These are phyloP conservation scores for Tapirus terrestris DNA, from an alignment of 2,113 vertebrate species.

Conservation along the genomic window DNA sequence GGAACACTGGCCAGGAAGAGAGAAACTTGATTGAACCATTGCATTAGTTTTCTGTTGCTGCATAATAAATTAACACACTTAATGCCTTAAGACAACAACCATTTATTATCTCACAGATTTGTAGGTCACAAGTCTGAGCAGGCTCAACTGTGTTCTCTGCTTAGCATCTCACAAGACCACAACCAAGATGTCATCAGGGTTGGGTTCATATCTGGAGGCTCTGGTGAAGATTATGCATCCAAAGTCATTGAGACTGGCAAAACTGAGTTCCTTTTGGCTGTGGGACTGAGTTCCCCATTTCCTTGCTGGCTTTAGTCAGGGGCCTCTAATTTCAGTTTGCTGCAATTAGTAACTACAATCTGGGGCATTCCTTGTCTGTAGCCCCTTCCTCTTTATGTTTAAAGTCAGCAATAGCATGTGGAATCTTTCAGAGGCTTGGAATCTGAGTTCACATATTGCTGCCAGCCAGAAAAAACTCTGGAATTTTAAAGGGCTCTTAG, in stretches of 20 bases:
- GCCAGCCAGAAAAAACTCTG: not conserved
- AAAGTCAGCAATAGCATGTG: not conserved
- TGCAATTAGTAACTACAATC: not conserved
- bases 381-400: not conserved
- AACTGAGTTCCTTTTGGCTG: not conserved
- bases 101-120: not conserved
- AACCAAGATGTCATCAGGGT: not conserved
- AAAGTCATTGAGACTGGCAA: not conserved
- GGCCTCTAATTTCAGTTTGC: not conserved
- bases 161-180: not conserved
- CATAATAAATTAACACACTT: not conserved
- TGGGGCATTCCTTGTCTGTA: not conserved
- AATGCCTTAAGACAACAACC: not conserved
- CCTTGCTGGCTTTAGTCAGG: not conserved
- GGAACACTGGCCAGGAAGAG: not conserved
- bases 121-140: not conserved
- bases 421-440: not conserved
- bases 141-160: not conserved
- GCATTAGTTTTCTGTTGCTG: not conserved
- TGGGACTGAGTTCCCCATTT: not conserved
- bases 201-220: not conserved
- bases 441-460: not conserved
- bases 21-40: not conserved
- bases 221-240: not conserved
- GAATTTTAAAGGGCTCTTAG: not conserved